These are phyloP conservation scores for Cephus runcator DNA, from an alignment of 2,888 invertebrate genomes.

Conservation along the genomic window DNA sequence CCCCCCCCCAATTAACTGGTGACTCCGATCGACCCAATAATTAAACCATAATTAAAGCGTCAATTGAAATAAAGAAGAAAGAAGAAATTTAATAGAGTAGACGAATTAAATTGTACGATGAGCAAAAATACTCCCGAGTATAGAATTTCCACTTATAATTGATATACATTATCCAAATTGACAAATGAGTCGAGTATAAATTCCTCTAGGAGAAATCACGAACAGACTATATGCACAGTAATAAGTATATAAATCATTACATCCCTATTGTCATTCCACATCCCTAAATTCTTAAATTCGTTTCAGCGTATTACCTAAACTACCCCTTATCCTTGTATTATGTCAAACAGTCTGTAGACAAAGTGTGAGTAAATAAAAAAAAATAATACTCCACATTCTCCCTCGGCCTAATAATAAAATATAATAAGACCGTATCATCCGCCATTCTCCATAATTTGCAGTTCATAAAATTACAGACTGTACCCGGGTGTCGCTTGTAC, in stretches of 20 bases:
- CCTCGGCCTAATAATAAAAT: background rate
- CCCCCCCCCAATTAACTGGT: background rate
- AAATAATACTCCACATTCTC: background rate
- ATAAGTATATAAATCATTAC: background rate
- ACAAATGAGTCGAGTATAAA: background rate
- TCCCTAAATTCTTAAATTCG: background rate
- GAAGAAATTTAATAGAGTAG: background rate
- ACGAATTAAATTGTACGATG: background rate
- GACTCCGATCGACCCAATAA: background rate
- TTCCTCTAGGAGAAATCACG: background rate
- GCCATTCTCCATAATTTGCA: background rate
- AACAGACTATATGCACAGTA: background rate
- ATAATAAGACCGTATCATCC: background rate
- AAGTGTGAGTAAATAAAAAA: background rate
- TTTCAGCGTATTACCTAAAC: background rate
- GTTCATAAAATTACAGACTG: background rate
- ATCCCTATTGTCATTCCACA: background rate
- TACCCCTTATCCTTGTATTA: background rate
- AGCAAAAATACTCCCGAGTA: background rate
- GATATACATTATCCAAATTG: background rate
- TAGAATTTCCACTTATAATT: background rate
- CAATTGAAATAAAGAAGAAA: background rate
- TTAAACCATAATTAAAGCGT: background rate
- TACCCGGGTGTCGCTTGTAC: background rate
- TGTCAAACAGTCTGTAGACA: background rate